phyloP scores from a whole-genome alignment of 2,888 invertebrate genomes.

The Cordilura impudica region DNA sequence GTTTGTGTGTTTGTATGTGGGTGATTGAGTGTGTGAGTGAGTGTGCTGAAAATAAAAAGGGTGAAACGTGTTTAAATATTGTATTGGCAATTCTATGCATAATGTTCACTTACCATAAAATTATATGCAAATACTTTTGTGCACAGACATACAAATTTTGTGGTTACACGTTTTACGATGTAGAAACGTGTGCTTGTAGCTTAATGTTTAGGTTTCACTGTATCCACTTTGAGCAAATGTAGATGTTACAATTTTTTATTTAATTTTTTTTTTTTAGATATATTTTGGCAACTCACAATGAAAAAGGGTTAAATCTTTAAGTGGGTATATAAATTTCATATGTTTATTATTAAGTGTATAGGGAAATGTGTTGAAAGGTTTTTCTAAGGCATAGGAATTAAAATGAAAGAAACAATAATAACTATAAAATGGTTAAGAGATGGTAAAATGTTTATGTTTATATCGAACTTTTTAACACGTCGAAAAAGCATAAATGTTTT shows the following conservation, averaged over 20 bases:
- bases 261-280: background rate
- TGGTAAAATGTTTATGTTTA: background rate
- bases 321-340: constrained; percentile 48
- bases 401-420: constrained; percentile 6
- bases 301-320: constrained; percentile 31
- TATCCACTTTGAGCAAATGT: background rate
- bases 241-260: background rate
- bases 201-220: background rate
- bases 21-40: background rate
- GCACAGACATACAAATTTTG: constrained; percentile 17
- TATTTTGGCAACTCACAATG: background rate
- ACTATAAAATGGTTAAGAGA: background rate
- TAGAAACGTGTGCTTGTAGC: constrained; percentile 23
- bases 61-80: background rate
- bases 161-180: constrained; percentile 47
- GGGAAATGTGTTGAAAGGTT: constrained; percentile 26
- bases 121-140: constrained; percentile 42
- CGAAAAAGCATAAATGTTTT: background rate
- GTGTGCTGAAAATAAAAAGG: background rate
- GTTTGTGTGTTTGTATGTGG: background rate
- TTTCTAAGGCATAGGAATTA: constrained; percentile 27
- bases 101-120: constrained; percentile 47
- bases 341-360: constrained; percentile 21
- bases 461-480: background rate
- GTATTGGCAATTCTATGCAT: constrained; percentile 40